Conservation (phyloP, 2,113 vertebrate genomes). For the Gasterosteus nipponicus region DNA sequence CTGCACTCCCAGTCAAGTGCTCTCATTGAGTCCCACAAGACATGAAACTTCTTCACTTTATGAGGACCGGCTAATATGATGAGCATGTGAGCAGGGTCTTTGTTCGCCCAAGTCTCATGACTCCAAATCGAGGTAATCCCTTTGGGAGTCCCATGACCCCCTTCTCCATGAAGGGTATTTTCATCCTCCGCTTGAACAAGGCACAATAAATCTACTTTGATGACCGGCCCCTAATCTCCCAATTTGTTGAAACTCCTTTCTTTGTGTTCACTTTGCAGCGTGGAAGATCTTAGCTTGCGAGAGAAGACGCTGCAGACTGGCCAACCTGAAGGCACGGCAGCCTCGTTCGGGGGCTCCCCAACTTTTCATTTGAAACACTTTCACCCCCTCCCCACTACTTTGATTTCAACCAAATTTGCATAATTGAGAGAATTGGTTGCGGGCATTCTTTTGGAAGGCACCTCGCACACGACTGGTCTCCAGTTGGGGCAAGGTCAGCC, state of each 20-base stretch:
- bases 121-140: constrained; percentile 92
- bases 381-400: constrained; percentile 76
- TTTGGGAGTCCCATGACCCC: constrained; percentile 94
- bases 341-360: constrained; percentile 47
- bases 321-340: constrained; percentile 35
- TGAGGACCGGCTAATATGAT: constrained; percentile 92
- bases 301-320: constrained; percentile 36
- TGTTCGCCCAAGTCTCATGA: constrained; percentile 91
- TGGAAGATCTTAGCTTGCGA: constrained; percentile 61
- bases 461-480: constrained; percentile 80
- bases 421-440: constrained; percentile 94
- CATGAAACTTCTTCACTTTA: constrained; percentile 89
- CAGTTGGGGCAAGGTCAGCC: constrained; percentile 83
- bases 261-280: constrained; percentile 64
- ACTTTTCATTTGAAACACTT: constrained; percentile 83
- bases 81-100: constrained; percentile 91
- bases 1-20: constrained; percentile 74
- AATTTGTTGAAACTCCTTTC: constrained; percentile 80
- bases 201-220: constrained; percentile 93
- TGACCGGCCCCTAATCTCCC: constrained; percentile 85
- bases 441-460: constrained; percentile 85
- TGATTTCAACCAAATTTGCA: constrained; percentile 91
- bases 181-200: constrained; percentile 89
- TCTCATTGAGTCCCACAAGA: constrained; percentile 85
- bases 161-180: constrained; percentile 89